Base-by-base conservation (phyloP, 2,797 vertebrate species). In the Fringilla coelebs region DNA sequence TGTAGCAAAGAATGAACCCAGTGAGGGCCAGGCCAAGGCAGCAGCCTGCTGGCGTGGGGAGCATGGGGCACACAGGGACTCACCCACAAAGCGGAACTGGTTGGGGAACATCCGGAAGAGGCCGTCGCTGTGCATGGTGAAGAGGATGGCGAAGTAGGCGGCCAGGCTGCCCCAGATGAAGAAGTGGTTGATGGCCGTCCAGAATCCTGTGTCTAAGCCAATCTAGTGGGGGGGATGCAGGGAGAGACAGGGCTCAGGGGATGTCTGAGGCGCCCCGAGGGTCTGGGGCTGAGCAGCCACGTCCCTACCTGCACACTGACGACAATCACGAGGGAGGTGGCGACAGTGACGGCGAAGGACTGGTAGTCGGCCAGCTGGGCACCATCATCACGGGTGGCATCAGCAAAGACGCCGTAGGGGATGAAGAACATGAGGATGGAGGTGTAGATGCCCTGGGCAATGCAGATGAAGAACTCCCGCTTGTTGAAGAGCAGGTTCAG, bases 401-500 rank as follows among this genome's bases (percentile, higher is more conserved):
- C 96, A 0, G 98, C 97, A 0, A 99, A 98, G 82, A 98, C 84
- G 0, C 98, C 98, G 0, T 99, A 99, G 8, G 99, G 99, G 65
- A 99, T 98, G 94, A 99, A 99, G 96, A 99, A 99, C 98, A 99
- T 98, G 93, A 99, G 98, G 74, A 99, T 97, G 0, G 99, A 99
- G 11, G 99, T 99, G 98, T 99, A 99, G 98, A 99, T 99, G 94
- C 99, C 99, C 96, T 99, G 99, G 13, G 99, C 98, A 4, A 99
- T 99, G 98, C 99, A 99, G 98, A 99, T 99, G 97, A 99, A 99
- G 96, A 99, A 99, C 95, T 99, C 99, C 2, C 98, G 98, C 97
- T 99, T 99, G 98, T 99, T 99, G 98, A 99, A 99, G 84, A 99
- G 99, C 70, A 99, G 98, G 96, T 99, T 99, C 74, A 99, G 98